These are phyloP conservation scores for Tetragnatha montana DNA, from an alignment of 2,888 invertebrate species.

Conservation along the genomic window DNA sequence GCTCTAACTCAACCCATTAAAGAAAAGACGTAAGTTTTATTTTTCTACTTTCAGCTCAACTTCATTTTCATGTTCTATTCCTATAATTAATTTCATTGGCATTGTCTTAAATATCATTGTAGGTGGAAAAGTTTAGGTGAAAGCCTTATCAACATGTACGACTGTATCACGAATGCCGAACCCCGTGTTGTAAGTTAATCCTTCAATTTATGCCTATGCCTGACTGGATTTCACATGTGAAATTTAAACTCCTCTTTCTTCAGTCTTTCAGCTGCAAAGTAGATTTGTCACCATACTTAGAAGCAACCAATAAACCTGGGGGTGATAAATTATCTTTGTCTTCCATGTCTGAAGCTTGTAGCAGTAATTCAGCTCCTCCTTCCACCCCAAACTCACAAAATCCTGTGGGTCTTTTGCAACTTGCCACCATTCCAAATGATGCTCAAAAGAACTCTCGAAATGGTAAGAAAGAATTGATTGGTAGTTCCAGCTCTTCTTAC, in stretches of 20 bases:
- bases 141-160: constrained; percentile 75
- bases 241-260: constrained; percentile 17
- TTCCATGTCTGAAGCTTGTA: constrained; percentile 66
- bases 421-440: constrained; percentile 4
- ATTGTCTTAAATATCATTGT: constrained; percentile 57
- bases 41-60: neutral
- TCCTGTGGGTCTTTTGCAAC: constrained; percentile 45
- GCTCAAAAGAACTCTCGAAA: constrained; percentile 5
- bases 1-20: constrained; percentile 74
- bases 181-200: constrained; percentile 74
- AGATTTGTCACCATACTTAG: constrained; percentile 73
- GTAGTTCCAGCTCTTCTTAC: no score
- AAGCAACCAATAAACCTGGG: constrained; percentile 28
- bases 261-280: constrained; percentile 75
- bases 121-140: constrained; percentile 76
- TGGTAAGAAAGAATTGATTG: constrained; percentile 4
- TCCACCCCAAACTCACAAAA: neutral
- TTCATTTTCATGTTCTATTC: neutral
- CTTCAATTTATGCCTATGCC: neutral
- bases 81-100: neutral
- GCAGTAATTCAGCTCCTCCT: neutral
- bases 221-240: neutral
- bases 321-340: constrained; percentile 54
- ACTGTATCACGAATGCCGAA: constrained; percentile 73
- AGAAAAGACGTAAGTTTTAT: constrained; percentile 74